Evolutionary conservation across 2,113 vertebrate genomes (phyloP), one percentile per base, ranked within the genome.

Genomic region (Mus pahari): DNA sequence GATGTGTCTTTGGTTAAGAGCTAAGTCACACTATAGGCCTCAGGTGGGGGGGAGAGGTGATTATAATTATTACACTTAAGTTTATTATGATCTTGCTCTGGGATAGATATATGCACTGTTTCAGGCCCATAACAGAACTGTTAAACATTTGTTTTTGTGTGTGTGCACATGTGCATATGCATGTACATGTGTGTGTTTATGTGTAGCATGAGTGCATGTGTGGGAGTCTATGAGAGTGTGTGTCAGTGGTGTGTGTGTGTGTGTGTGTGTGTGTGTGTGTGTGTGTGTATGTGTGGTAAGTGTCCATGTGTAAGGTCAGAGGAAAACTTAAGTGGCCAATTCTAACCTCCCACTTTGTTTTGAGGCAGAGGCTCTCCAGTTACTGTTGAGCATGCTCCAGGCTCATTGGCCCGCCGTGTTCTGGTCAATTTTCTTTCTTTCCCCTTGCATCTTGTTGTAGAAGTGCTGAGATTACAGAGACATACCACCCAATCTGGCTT

Each of bases 101-200:
- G 53, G 26, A 0, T 13, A n/a, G 50, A 39, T 10, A 8, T 0
- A 12, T 4, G 7, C 13, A 19, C 24, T n/a, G 11, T 28, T 53
- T 64, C 71, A 62, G 28, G 39, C 13, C 17, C 66, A 60, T 81
- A 26, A 48, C 22, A 39, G 66, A 71, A 22, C 24, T 86, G 14
- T 12, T 66, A 48, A 86, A 66, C 42, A 22, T 48, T 45, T 36
- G 39, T 11, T 28, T 66, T 28, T 42, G 24, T 83, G 58, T 83
- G 73, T 74, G 39, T 74, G 73, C 42, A 10, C 42, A 22, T 74
- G 39, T 74, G 4, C 42, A 39, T 42, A n/a, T 39, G 13, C 10
- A 28, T 31, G 62, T 12, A 24, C 20, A 31, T 64, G 26, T 28
- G 26, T 3, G 19, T 60, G 20, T 60, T 19, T 60, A 19, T 60